Base-by-base conservation (phyloP, 2,888 invertebrate genomes). In the Cephalotes varians region DNA sequence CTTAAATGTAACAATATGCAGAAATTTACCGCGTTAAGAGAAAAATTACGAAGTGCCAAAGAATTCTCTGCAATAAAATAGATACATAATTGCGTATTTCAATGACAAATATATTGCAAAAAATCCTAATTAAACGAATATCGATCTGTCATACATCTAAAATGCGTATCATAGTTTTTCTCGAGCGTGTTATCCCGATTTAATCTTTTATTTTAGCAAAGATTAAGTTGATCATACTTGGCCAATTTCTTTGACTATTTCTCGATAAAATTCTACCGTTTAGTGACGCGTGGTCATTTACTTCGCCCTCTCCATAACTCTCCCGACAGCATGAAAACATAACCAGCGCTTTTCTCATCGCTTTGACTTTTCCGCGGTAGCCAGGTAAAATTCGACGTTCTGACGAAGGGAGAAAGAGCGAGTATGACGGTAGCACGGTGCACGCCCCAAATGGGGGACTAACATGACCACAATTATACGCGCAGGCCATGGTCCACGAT, bases 381-480 rank as follows among this genome's bases (percentile, higher is more conserved):
- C 56, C 87, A 89, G 89, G 87, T 85, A 82, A 85, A 84, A 83
- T 79, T 82, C 80, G 74, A 76, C 51, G 40, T 80, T 62, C 60
- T 64, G 65, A 49, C 56, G 64, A 44, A 80, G 74, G 34, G 56
- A 67, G 51, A 83, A 86, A 85, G 67, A 81, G 81, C 85, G 88
- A 56, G 84, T 67, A 84, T 72, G 86, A 80, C 71, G 60, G 65
- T 81, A 86, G 77, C 83, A 69, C 80, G 81, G 58, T 71, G 81
- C 64, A 81, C 71, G 76, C 56, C 69, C n/a, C 71, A 79, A 79
- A 82, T 69, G 62, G 71, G 82, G 81, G 51, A 72, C 85, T 86
- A 88, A 91, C 90, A 90, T 87, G 86, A 90, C 92, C 91, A 92
- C 92, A 92, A 91, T 91, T 90, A 91, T 89, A 88, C 85, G 88